Evolutionary conservation across 2,797 vertebrate genomes (phyloP).

Genomic region (Dendrocincla fuliginosa): DNA sequence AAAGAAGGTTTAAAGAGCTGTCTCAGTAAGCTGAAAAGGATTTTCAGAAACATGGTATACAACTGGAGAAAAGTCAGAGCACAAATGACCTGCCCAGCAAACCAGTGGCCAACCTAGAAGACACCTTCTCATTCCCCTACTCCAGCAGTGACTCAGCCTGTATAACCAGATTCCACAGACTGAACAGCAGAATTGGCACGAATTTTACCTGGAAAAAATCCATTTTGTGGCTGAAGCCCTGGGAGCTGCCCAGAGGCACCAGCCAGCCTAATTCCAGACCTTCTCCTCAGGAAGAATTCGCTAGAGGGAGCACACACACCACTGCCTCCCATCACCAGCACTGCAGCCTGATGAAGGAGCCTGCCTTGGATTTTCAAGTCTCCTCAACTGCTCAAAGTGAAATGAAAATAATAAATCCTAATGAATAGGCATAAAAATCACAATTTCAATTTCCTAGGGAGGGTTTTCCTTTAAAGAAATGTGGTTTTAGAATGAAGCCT

Average conservation of each 20-base stretch:
- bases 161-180: not conserved
- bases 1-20: not conserved
- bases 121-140: fast-evolving
- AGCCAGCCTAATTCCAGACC: fast-evolving
- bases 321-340: not conserved
- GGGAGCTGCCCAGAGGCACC: not conserved
- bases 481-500: not conserved
- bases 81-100: not conserved
- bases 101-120: not conserved
- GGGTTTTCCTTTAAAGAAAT: not conserved
- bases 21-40: not conserved
- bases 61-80: not conserved
- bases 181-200: not conserved
- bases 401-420: conserved; percentile 45
- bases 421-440: conserved; percentile 13
- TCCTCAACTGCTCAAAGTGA: not conserved
- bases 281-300: not conserved
- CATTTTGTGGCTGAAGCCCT: not conserved
- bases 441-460: not conserved
- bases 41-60: not conserved
- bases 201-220: not conserved
- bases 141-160: not conserved
- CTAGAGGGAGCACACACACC: conserved; percentile 57
- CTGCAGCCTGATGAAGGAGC: not conserved
- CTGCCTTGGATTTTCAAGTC: not conserved